phyloP scores from a whole-genome alignment of 2,113 vertebrate genomes.

The Toxotes chatareus region DNA sequence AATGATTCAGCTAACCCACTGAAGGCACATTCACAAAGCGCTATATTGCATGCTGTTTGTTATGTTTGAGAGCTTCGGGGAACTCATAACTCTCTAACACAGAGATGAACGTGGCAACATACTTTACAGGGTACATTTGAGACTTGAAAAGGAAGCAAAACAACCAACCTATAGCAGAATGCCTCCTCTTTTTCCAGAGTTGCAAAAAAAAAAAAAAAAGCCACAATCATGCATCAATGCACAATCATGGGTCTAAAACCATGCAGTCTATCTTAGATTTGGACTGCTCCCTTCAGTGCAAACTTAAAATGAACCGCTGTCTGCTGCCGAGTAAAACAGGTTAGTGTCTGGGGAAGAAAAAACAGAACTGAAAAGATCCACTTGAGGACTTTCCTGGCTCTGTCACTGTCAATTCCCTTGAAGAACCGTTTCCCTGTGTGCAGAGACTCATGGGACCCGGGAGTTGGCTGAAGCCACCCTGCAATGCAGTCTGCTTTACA shows the following conservation, averaged over 20 bases:
- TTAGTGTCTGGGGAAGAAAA: conserved; percentile 80
- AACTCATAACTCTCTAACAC: conserved; percentile 79
- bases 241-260: conserved; percentile 67
- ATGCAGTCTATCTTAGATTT: conserved; percentile 55
- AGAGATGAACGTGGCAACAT: conserved; percentile 75
- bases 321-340: conserved; percentile 79
- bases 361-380: conserved; percentile 83
- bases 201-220: conserved; percentile 31
- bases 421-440: conserved; percentile 78
- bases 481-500: conserved; percentile 81
- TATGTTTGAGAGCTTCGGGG: conserved; percentile 83
- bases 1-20: conserved; percentile 82
- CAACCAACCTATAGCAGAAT: conserved; percentile 58
- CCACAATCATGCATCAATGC: conserved; percentile 64
- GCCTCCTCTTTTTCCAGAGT: conserved; percentile 31
- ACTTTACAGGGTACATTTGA: conserved; percentile 71
- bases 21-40: conserved; percentile 80
- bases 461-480: conserved; percentile 77
- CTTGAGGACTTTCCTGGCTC: conserved; percentile 87
- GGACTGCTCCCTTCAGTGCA: conserved; percentile 67
- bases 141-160: conserved; percentile 65
- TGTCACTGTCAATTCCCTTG: conserved; percentile 83
- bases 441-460: conserved; percentile 77
- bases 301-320: conserved; percentile 78
- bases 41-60: conserved; percentile 81